Base-by-base conservation (phyloP, 2,888 invertebrate species). In the Sturmia bella region DNA sequence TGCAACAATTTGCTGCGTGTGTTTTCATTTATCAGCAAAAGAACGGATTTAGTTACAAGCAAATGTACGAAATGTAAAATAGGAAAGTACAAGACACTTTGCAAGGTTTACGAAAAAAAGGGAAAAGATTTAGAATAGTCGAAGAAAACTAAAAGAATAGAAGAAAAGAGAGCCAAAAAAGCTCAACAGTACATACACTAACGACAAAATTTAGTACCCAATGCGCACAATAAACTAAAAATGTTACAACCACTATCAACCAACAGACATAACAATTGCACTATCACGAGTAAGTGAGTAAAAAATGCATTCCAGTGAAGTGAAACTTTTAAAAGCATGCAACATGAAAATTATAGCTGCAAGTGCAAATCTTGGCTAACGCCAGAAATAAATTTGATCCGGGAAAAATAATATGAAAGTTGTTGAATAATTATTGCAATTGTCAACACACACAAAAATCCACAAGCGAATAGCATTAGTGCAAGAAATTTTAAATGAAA, bases 121-220 rank as follows among this genome's bases (percentile, higher is more conserved):
- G n/a, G 9, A 37, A 54, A 32, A 21, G 11, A 48, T 24, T 56
- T n/a, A n/a, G n/a, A 5, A 56, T 32, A 50, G 12, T n/a, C 52
- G n/a, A 5, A 32, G n/a, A 56, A 56, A 43, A 45, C 21, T 45
- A 43, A 21, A 48, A 56, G 19, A 48, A 66, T n/a, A 66, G 77
- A 75, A 70, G 68, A 63, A 50, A 69, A 56, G 50, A 50, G 66
- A 85, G 85, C 86, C 86, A 88, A 88, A 87, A 90, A 89, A 88
- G 90, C 89, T 89, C 86, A 89, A 85, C 85, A 86, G 86, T 88
- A 90, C 89, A 90, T 87, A 87, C 87, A 90, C 89, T 88, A 89
- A 90, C 88, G 89, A 90, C 90, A 90, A 90, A 89, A 89, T 90
- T 89, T 89, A 90, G 87, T 89, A 87, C 88, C 89, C 88, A 88